phyloP scores from a whole-genome alignment of 2,113 vertebrate species.

The Antigone vipio region DNA sequence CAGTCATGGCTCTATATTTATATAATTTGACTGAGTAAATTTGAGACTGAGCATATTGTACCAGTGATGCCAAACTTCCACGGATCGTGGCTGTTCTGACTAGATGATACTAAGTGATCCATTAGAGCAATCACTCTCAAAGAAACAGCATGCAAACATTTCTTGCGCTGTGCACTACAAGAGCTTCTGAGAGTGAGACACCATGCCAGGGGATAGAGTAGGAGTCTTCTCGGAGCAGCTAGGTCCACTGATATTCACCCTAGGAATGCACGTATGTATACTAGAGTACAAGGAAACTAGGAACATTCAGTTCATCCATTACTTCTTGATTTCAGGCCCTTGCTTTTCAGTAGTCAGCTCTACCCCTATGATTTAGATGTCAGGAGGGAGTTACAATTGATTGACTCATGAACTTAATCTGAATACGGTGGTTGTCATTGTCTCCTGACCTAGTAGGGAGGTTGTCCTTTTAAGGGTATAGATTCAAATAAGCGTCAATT shows the following conservation, averaged over 20 bases:
- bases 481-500: background rate
- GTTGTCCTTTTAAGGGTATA: background rate
- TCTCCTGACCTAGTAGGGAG: background rate
- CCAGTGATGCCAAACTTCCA: background rate
- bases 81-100: background rate
- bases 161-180: background rate
- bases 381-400: background rate
- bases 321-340: background rate
- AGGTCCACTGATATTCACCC: background rate
- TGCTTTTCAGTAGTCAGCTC: background rate
- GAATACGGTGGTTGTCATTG: background rate
- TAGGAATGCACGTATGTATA: background rate
- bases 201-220: rapidly evolving
- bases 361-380: background rate
- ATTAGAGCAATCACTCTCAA: background rate
- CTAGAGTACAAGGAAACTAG: too few species aligned
- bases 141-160: background rate
- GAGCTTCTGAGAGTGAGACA: background rate
- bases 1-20: background rate
- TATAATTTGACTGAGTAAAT: background rate
- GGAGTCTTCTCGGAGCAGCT: background rate
- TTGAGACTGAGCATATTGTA: background rate
- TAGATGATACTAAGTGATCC: background rate
- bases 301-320: background rate
- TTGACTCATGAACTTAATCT: background rate